Percentiles rank a stretch among this genome's conserved stretches.
Evolutionary conservation across 2,113 vertebrate genomes (phyloP).

Genomic region (Pelmatolapia mariae): DNA sequence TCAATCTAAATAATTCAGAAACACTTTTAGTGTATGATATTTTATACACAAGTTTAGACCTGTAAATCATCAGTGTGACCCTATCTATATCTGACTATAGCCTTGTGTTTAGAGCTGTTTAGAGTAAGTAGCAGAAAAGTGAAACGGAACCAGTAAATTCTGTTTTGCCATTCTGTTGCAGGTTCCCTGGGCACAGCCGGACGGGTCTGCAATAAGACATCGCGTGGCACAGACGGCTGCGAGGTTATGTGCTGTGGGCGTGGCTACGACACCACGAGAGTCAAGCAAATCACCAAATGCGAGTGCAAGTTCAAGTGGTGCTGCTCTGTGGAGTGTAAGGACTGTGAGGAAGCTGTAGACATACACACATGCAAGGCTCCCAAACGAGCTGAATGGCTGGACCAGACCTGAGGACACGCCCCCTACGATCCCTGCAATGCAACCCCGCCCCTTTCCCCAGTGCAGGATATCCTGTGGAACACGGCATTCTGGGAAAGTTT

Average conservation of each 20-base stretch:
- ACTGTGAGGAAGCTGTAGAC: conserved; percentile 92
- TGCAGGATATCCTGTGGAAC: conserved; percentile 67
- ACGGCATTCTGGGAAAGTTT: conserved; percentile 77
- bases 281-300: conserved; percentile 87
- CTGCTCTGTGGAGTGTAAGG: conserved; percentile 94
- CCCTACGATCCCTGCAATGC: conserved; percentile 58
- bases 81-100: not conserved
- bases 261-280: conserved; percentile 92
- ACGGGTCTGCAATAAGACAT: conserved; percentile 88
- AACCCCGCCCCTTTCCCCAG: conserved; percentile 43
- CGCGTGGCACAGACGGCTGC: conserved; percentile 89
- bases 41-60: accelerated
- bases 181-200: conserved; percentile 94
- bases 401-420: conserved; percentile 81
- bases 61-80: not conserved
- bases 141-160: not conserved
- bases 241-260: conserved; percentile 99
- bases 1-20: not conserved
- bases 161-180: conserved; percentile 42
- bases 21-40: not conserved
- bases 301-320: conserved; percentile 97
- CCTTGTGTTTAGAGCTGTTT: not conserved
- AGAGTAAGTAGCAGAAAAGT: not conserved
- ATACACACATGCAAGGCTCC: conserved; percentile 96
- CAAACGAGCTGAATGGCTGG: conserved; percentile 91